Conservation (phyloP, 2,113 vertebrate species). For the Prochilodus magdalenae region DNA sequence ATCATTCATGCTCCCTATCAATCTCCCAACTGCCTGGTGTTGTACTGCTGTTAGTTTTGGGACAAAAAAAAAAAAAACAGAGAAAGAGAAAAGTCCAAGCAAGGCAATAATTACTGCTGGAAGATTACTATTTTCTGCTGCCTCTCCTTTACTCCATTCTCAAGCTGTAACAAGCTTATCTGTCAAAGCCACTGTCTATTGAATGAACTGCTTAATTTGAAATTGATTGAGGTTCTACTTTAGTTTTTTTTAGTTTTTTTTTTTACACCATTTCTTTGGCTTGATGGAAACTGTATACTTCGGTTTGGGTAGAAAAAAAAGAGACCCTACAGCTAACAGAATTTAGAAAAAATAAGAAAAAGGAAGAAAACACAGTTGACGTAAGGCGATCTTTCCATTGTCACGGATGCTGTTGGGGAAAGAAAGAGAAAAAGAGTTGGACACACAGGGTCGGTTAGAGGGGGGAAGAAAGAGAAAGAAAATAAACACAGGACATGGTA, state of each 20-base stretch:
- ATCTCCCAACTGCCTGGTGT: conserved; percentile 75
- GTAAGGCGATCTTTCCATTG: conserved; percentile 58
- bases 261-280: conserved; percentile 61
- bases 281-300: conserved; percentile 61
- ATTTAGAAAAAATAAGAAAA: not conserved
- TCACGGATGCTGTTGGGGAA: conserved; percentile 27
- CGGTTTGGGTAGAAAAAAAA: conserved; percentile 47
- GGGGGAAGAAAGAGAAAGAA: conserved; percentile 73
- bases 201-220: conserved; percentile 75
- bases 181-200: conserved; percentile 75
- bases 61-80: conserved; percentile 35
- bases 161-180: conserved; percentile 74
- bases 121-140: conserved; percentile 70
- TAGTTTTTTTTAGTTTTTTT: not conserved
- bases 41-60: conserved; percentile 75
- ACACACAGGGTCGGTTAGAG: conserved; percentile 47
- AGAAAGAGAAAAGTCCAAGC: conserved; percentile 62
- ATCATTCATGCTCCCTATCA: conserved; percentile 85
- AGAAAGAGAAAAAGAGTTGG: conserved; percentile 67
- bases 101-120: conserved; percentile 75
- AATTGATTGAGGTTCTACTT: conserved; percentile 75
- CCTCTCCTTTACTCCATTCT: conserved; percentile 72
- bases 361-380: conserved; percentile 6
- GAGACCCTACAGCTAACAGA: conserved; percentile 38
- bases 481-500: conserved; percentile 82